Evolutionary conservation across 2,797 vertebrate genomes (phyloP), one percentile per base, ranked within the genome.

Genomic region (Danio albolineatus): DNA sequence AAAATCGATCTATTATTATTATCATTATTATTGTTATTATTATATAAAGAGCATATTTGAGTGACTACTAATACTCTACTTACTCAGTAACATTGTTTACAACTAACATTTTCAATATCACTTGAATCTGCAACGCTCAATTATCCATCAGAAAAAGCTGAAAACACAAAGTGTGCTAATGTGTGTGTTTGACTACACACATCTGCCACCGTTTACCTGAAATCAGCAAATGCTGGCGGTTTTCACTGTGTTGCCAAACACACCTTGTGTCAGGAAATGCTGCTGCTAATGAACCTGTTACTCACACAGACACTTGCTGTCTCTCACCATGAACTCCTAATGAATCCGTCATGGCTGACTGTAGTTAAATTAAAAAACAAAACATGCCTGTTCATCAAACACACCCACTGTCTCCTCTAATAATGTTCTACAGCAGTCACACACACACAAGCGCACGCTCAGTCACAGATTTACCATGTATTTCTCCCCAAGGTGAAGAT

Each of bases 261-360:
- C 81, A 85, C 10, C 59, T 78, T 39, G 13, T 57, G 46, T 80
- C 59, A 79, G 62, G 60, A 64, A 28, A 1, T 28, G 60, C 4
- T 16, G 36, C 64, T 53, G 73, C 39, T 82, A 82, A 86, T 79
- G 64, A 83, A 78, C 54, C 82, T 78, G 81, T 80, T 60, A 77
- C 77, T 56, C 70, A 54, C 21, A 79, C 78, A 70, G 28, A 10
- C 73, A 54, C 21, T 54, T 41, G 38, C 36, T 62, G 17, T 36
- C 43, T 64, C 85, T 85, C 85, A 90, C 85, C 88, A 88, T 86
- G 83, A 86, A 64, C 10, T 76, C 82, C 81, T 93, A 93, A 93
- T 90, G 86, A 93, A 91, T 86, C 89, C 86, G 89, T 89, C 89
- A 88, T 66, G 81, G 85, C 84, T 70, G 74, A 89, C 81, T 88